Evolutionary conservation across 2,797 vertebrate species (phyloP), one percentile per base, ranked within the genome.

Genomic region (Rhabdomys pumilio): DNA sequence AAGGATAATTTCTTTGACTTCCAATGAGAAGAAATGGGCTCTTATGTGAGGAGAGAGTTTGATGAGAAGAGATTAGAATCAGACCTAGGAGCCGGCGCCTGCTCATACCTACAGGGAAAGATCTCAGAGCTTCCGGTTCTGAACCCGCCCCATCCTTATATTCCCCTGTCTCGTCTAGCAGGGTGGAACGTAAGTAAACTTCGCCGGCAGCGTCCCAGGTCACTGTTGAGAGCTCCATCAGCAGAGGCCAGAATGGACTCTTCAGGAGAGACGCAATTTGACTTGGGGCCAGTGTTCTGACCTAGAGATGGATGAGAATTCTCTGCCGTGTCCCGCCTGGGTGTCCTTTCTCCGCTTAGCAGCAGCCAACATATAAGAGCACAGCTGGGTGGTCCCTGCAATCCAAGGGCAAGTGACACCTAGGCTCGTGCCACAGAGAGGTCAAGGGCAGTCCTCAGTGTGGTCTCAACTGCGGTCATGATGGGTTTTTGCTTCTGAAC

Each of bases 121-220:
- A 53, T 41, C 63, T 72, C 57, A 57, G 44, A 61, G 75, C 12
- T 38, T 53, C 38, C 13, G 47, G 34, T 72, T 79, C 41, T 41
- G 47, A 44, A 13, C n/a, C 65, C 11, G 17, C 50, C 53, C 69
- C 63, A 14, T 1, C 69, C 63, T 12, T 1, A 3, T 0, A 4
- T 34, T 65, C 63, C 10, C 41, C 57, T 0, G 34, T 76, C 69
- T 86, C 12, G 11, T 88, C 84, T 34, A 29, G 63, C 72, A 2
- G 12, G 73, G 69, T 72, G 26, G 75, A 31, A 69, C 69, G 59
- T 77, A 96, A 92, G 90, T 55, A 79, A 94, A 77, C 82, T 83
- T 88, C 47, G 89, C 44, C 50, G 82, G 63, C 34, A 75, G 77
- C 53, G 81, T 47, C 50, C 0, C 73, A 77, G 89, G 57, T 82